phyloP scores from a whole-genome alignment of 2,113 vertebrate genomes.

The Chaetura pelagica region DNA sequence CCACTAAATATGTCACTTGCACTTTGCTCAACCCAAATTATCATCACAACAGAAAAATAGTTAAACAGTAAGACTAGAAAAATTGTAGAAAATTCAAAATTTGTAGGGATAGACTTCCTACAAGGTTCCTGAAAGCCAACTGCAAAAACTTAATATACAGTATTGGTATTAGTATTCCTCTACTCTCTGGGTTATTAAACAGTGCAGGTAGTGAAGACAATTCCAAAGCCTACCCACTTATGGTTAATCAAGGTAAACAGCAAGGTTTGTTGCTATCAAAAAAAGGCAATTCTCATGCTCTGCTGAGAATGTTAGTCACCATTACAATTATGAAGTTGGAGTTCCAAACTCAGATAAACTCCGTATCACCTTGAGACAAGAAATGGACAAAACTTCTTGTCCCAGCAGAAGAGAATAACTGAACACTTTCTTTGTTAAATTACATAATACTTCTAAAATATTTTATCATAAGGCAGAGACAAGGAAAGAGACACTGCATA shows the following conservation, averaged over 20 bases:
- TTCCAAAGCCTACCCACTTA: not conserved
- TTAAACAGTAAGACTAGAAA: not conserved
- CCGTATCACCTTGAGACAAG: fast-evolving
- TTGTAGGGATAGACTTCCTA: not conserved
- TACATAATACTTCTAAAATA: not conserved
- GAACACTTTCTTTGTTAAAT: not conserved
- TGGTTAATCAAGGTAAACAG: not conserved
- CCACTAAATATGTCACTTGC: not conserved
- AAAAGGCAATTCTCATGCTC: not conserved
- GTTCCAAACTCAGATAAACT: not conserved
- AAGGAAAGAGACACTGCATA: not conserved
- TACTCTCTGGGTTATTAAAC: not conserved
- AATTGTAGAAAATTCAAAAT: not conserved
- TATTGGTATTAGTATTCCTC: not conserved
- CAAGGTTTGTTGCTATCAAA: not conserved
- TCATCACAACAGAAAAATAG: not conserved
- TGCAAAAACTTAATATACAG: not conserved
- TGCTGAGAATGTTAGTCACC: not conserved
- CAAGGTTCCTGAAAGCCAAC: not conserved
- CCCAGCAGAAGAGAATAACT: not conserved
- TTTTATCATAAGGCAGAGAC: not conserved
- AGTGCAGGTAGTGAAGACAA: not conserved
- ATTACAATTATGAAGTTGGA: not conserved
- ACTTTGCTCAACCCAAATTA: not conserved
- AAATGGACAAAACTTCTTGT: not conserved